These are phyloP conservation scores for Boulengeromyrus knoepffleri DNA, from an alignment of 2,113 vertebrate genomes.

Conservation along the genomic window DNA sequence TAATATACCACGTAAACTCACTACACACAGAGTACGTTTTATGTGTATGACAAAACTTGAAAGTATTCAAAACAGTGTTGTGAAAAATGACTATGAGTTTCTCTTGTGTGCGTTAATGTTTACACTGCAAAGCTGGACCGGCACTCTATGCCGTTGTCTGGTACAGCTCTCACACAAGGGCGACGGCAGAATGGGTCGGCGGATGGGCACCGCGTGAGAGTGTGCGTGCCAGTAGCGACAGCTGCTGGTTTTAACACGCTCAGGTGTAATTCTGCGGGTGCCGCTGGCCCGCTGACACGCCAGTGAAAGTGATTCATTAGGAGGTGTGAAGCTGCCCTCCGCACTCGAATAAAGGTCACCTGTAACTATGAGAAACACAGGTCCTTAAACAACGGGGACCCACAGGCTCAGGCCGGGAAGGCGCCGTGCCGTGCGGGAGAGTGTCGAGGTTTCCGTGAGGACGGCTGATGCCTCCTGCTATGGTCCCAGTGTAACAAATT, in stretches of 20 bases:
- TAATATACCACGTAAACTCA: not conserved
- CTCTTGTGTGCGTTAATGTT: not conserved
- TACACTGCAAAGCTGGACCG: not conserved
- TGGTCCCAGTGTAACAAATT: not conserved
- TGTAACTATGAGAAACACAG: not conserved
- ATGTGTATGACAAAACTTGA: not conserved
- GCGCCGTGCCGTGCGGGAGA: no score
- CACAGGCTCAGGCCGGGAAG: not conserved
- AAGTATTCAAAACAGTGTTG: not conserved
- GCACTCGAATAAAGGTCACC: not conserved
- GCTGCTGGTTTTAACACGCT: not conserved
- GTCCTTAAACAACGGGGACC: not conserved
- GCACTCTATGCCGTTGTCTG: not conserved
- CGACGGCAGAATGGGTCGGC: not conserved
- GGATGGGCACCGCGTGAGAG: not conserved
- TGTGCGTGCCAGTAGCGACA: not conserved
- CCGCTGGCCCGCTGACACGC: not conserved
- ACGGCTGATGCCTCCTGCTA: not conserved
- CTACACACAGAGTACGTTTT: not conserved
- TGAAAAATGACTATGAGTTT: not conserved
- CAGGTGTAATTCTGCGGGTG: not conserved
- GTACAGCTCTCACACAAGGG: not conserved
- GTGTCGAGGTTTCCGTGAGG: not conserved
- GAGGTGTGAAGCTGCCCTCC: not conserved
- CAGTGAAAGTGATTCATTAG: not conserved